Evolutionary conservation across 2,113 vertebrate genomes (phyloP), one percentile per base, ranked within the genome.

Genomic region (Bufo bufo): DNA sequence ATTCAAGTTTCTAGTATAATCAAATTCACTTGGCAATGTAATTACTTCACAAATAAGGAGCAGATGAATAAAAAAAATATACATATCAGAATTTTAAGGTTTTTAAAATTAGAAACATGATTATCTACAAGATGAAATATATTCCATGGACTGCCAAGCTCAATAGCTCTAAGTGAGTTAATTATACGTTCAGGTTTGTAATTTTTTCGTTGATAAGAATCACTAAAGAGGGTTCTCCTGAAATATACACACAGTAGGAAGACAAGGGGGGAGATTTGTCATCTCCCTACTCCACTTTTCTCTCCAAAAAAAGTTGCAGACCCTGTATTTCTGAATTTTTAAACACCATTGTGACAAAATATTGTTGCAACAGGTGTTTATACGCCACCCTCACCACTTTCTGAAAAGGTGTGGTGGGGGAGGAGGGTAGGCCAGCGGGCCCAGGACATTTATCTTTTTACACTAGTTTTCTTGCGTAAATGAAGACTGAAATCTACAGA

Each of bases 41-140:
- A 23, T 84, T 54, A 84, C 49, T 56, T n/a, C 45, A 43, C 65
- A 84, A 84, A 84, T 72, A 72, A 72, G 82, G 65, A 84, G 50
- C 82, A 84, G 82, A 84, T 84, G 82, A 69, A 54, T 9, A 16
- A 7, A 23, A 54, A n/a, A n/a, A 50, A 69, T 17, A 52, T 20
- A 49, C 19, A 83, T 14, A 81, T 17, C 47, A 84, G n/a, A 69
- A 49, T 52, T 14, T 52, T 17, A 61, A 19, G 82, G 71, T 20
- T 50, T 50, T 66, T 52, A 8, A 79, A 56, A 58, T 52, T 23
- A 69, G 23, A 65, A 66, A 83, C 47, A 47, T 50, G 8, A 14
- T 69, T 84, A 84, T 69, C 82, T 84, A 7, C 6, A 72, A 54
- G 33, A 84, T 50, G 66, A 84, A 84, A 84, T 84, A 19, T 84